These are phyloP conservation scores for Carassius auratus DNA, from an alignment of 2,113 vertebrate genomes.

Conservation along the genomic window DNA sequence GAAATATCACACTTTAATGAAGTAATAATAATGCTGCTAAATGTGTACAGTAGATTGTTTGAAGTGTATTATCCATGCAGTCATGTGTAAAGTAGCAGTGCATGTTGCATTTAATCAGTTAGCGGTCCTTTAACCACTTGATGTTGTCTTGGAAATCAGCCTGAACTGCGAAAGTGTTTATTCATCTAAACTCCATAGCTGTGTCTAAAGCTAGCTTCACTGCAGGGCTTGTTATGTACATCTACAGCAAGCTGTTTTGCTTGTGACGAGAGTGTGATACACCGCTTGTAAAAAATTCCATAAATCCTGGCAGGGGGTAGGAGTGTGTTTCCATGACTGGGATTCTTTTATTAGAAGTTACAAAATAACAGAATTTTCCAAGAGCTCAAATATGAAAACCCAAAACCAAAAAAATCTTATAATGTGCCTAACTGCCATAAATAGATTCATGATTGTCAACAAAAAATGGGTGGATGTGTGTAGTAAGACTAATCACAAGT, in stretches of 20 bases:
- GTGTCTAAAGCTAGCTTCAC: slow-evolving; percentile 14
- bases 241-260: slow-evolving; percentile 33
- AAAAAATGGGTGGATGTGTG: slow-evolving; percentile 31
- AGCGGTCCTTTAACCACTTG: slow-evolving; percentile 55
- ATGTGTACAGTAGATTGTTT: slow-evolving; percentile 9
- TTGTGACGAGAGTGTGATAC: slow-evolving; percentile 66
- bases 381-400: slow-evolving; percentile 56
- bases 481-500: slow-evolving; percentile 53
- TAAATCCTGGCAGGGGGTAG: slow-evolving; percentile 63
- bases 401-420: slow-evolving; percentile 50
- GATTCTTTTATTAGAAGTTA: slow-evolving; percentile 48
- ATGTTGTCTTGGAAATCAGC: slow-evolving; percentile 59
- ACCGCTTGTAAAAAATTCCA: slow-evolving; percentile 56
- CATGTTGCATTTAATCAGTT: slow-evolving; percentile 52
- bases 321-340: slow-evolving; percentile 62
- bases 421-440: background rate
- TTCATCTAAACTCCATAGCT: slow-evolving; percentile 6
- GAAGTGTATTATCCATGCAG: slow-evolving; percentile 37
- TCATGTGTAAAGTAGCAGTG: slow-evolving; percentile 36
- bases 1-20: slow-evolving; percentile 13
- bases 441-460: background rate
- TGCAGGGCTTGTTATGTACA: background rate
- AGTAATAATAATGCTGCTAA: slow-evolving; percentile 15
- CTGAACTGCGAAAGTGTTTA: slow-evolving; percentile 58
- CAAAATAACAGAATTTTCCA: slow-evolving; percentile 60